A percentile compares a stretch with the other conserved stretches of the same genome.
phyloP scores from a whole-genome alignment of 2,113 vertebrate genomes.

The Elephas maximus region DNA sequence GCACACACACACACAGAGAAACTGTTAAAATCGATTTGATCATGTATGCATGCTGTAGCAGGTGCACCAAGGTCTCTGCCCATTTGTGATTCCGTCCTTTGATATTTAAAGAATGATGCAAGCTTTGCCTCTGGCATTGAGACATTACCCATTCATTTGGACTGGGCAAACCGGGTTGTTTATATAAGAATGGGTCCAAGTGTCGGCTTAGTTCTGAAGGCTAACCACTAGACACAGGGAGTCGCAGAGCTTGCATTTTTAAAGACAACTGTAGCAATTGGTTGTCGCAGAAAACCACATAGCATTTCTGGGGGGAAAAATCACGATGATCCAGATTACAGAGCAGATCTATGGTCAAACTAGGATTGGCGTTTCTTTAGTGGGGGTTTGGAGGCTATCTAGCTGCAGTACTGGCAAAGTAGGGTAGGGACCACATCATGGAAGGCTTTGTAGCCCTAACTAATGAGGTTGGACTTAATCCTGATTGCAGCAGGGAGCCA shows the following conservation, averaged over 20 bases:
- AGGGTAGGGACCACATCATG: neutral
- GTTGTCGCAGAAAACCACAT: neutral
- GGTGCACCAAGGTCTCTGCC: constrained; percentile 1
- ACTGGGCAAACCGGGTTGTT: constrained; percentile 30
- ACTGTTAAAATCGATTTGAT: constrained; percentile 62
- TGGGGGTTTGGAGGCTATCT: neutral
- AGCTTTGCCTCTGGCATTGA: constrained; percentile 17
- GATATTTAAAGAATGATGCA: constrained; percentile 57
- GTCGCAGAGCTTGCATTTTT: constrained; percentile 42
- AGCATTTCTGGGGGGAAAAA: constrained; percentile 26
- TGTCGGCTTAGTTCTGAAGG: constrained; percentile 27
- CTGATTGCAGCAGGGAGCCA: constrained; percentile 30
- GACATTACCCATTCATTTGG: constrained; percentile 30
- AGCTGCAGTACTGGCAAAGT: neutral
- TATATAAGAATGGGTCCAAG: constrained; percentile 50
- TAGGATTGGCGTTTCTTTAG: neutral
- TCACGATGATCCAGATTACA: neutral
- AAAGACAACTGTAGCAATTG: constrained; percentile 2
- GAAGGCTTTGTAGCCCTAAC: constrained; percentile 40
- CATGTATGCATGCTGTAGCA: constrained; percentile 25
- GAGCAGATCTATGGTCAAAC: neutral
- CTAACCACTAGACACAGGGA: neutral
- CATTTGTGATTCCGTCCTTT: constrained; percentile 59
- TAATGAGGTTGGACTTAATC: constrained; percentile 54
- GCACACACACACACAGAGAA: neutral